These are phyloP conservation scores for Phasianus colchicus DNA, from an alignment of 2,113 vertebrate genomes.

Conservation along the genomic window DNA sequence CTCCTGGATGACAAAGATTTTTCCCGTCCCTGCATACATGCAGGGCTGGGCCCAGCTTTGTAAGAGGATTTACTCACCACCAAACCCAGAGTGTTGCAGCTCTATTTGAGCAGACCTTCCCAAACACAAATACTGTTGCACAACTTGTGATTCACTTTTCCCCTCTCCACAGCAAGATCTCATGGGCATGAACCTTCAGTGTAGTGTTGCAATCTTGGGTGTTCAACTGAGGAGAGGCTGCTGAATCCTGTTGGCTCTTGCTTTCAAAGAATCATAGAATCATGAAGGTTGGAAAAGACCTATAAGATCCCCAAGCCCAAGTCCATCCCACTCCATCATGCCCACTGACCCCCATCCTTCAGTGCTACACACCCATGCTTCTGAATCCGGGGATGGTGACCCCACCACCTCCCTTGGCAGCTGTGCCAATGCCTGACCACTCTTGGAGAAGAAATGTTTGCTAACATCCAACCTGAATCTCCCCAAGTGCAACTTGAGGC, in stretches of 20 bases:
- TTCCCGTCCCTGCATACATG: rapidly evolving
- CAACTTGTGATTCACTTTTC: not conserved
- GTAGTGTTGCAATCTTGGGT: rapidly evolving
- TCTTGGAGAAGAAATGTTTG: no score
- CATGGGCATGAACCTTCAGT: not conserved
- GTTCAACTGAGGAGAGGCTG: not conserved
- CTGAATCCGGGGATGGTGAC: no score
- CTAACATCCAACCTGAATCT: no score
- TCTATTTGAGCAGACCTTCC: not conserved
- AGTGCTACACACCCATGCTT: no score
- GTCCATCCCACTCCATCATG: no score
- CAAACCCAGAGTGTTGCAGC: rapidly evolving
- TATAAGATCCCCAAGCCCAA: no score
- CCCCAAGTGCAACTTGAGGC: no score
- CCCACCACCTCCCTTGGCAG: no score
- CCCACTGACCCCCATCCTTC: no score
- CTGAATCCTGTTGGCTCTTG: not conserved
- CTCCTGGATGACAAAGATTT: not conserved
- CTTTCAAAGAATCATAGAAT: not conserved
- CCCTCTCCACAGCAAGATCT: not conserved
- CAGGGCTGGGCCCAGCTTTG: not conserved
- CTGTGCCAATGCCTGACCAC: no score
- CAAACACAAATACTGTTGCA: not conserved
- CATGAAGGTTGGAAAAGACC: no score
- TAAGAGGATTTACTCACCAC: not conserved